Evolutionary conservation across 2,888 invertebrate species (phyloP).

Genomic region (Oscheius onirici): DNA sequence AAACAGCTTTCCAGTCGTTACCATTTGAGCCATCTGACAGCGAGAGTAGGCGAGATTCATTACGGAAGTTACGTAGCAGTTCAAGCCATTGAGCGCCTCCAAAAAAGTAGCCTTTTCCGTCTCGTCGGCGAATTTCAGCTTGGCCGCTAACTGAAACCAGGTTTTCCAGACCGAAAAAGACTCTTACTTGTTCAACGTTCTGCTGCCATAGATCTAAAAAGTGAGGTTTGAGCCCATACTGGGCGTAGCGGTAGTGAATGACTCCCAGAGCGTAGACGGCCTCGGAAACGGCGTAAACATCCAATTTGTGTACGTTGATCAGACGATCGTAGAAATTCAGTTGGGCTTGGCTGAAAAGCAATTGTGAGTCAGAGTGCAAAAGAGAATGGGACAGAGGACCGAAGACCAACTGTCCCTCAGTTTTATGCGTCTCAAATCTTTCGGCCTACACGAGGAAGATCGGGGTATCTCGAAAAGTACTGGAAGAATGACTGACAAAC

Average conservation of each 20-base stretch:
- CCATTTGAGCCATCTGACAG: constrained; percentile 26
- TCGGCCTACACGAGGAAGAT: too few species aligned
- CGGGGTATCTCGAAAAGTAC: too few species aligned
- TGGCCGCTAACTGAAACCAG: constrained; percentile 23
- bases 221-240: constrained; percentile 61
- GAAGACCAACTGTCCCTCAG: too few species aligned
- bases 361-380: too few species aligned
- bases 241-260: constrained; percentile 51
- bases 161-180: background rate
- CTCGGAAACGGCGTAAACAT: constrained; percentile 34
- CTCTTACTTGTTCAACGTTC: constrained; percentile 29
- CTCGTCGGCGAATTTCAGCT: constrained; percentile 28
- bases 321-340: constrained; percentile 54
- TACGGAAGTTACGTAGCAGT: constrained; percentile 19
- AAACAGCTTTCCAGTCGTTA: constrained; percentile 2
- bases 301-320: constrained; percentile 44
- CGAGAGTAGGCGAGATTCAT: constrained; percentile 32
- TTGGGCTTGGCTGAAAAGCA: constrained; percentile 50
- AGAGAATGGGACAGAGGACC: background rate
- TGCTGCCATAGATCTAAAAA: constrained; percentile 60
- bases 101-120: constrained; percentile 19
- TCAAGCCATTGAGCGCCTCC: constrained; percentile 10
- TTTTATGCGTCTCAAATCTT: too few species aligned
- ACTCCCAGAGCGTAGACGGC: constrained; percentile 29
- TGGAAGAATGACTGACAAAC: too few species aligned